Conservation (phyloP, 1,140 invertebrate species). For the Lepidurus apus region DNA sequence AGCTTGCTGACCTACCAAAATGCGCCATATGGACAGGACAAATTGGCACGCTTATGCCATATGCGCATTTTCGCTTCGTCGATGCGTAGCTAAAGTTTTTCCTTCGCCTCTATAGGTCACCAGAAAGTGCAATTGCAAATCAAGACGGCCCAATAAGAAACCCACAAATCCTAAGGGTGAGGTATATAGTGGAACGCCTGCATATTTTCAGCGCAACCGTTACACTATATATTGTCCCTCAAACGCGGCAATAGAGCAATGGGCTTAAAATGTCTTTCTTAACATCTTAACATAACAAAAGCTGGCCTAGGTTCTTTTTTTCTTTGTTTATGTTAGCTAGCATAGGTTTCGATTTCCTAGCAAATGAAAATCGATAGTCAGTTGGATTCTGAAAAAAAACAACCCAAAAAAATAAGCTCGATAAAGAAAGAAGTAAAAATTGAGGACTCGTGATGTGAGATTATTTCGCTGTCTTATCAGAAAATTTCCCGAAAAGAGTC, state of each 20-base stretch:
- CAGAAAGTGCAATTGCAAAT: background rate
- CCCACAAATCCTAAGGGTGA: background rate
- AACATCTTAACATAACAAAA: no score
- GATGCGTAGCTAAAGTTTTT: background rate
- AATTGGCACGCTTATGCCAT: constrained; percentile 14
- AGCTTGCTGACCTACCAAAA: background rate
- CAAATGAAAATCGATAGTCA: background rate
- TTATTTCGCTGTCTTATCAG: background rate
- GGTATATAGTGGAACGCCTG: background rate
- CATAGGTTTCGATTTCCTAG: background rate
- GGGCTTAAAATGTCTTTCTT: no score
- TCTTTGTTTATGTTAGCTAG: no score
- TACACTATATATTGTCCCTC: no score
- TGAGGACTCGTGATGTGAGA: no score
- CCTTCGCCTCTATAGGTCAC: background rate
- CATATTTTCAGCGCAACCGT: no score
- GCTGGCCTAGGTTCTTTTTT: no score
- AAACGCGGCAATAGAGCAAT: no score
- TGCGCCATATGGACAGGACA: constrained; percentile 11
- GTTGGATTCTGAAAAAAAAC: no score
- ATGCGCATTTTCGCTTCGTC: background rate
- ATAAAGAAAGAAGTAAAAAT: no score
- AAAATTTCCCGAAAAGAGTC: background rate
- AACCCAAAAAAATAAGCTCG: no score
- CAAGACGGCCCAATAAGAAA: background rate